These are phyloP conservation scores for Jaculus jaculus DNA, from an alignment of 2,113 vertebrate species.

Conservation along the genomic window DNA sequence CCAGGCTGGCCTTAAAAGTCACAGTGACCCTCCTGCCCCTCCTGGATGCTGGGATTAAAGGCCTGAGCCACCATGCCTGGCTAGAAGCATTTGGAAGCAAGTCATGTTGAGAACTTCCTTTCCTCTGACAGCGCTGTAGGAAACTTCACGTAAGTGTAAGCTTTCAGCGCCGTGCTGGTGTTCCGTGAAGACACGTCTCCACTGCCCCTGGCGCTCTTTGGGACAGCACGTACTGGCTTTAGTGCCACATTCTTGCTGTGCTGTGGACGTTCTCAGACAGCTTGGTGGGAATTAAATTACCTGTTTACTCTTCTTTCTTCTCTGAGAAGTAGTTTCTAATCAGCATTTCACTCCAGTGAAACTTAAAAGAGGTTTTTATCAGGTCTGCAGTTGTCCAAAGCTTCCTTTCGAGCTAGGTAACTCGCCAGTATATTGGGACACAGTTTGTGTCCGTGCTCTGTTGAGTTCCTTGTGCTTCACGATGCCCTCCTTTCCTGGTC, in stretches of 20 bases:
- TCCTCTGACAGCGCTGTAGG: background rate
- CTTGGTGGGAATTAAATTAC: background rate
- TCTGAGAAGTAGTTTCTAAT: conserved; percentile 34
- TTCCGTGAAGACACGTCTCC: conserved; percentile 12
- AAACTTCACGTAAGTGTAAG: conserved; percentile 36
- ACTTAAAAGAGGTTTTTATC: conserved; percentile 18
- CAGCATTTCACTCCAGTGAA: background rate
- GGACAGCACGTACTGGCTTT: background rate
- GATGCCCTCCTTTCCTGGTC: too few species aligned
- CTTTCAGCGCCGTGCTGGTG: background rate
- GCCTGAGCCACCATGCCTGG: too few species aligned
- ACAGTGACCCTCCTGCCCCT: too few species aligned
- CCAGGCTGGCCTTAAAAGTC: too few species aligned
- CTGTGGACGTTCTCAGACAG: background rate
- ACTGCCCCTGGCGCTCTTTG: background rate
- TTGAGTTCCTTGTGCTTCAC: background rate
- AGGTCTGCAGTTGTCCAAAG: background rate
- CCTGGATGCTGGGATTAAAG: too few species aligned
- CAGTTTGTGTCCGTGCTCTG: background rate
- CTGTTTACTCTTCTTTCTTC: background rate
- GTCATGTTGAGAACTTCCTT: background rate
- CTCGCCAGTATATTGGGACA: background rate
- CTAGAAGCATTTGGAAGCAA: conserved; percentile 5
- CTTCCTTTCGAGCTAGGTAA: background rate
- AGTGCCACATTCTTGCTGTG: background rate